These are phyloP conservation scores for Hydropsyche betteni DNA, from an alignment of 2,888 invertebrate species.

Conservation along the genomic window DNA sequence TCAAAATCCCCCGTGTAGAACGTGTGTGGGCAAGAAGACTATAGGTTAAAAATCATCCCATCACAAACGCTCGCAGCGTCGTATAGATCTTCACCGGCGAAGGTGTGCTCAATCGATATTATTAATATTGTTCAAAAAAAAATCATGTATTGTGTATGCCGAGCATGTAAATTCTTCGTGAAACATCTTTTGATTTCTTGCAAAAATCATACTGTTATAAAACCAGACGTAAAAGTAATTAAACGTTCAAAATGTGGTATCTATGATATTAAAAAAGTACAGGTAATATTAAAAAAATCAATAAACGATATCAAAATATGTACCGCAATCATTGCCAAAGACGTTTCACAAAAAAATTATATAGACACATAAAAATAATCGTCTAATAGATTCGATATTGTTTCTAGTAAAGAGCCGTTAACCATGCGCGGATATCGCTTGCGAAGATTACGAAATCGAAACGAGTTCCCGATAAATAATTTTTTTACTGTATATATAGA, in stretches of 20 bases:
- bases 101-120: constrained; percentile 10
- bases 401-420: no score
- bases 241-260: no score
- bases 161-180: neutral
- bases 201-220: no score
- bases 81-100: constrained; percentile 29
- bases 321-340: neutral
- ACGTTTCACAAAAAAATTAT: neutral
- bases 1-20: constrained; percentile 35
- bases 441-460: no score
- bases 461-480: no score
- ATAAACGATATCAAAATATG: neutral
- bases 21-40: constrained; percentile 42
- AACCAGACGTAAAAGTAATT: no score
- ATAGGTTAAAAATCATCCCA: constrained; percentile 35
- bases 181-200: no score
- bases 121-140: neutral
- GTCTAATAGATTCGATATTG: neutral
- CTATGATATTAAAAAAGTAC: no score
- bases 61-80: constrained; percentile 39
- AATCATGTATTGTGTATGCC: neutral
- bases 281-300: neutral
- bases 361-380: constrained; percentile 1
- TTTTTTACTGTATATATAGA: no score
- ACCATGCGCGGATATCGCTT: no score